phyloP scores from a whole-genome alignment of 2,797 vertebrate species.

The Microctenopoma lineatum region DNA sequence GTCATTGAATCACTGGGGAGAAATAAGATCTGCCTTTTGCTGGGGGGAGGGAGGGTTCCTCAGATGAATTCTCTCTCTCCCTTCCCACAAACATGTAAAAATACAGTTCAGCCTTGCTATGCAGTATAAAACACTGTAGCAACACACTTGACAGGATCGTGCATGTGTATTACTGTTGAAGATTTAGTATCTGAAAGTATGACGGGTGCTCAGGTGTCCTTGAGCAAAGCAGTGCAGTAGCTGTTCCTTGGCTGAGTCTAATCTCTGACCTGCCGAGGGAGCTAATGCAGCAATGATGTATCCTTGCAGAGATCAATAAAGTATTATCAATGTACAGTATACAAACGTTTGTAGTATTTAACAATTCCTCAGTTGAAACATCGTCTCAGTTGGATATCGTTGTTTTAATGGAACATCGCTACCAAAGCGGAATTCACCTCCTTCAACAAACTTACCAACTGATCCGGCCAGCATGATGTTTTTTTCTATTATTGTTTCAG shows the following conservation, averaged over 20 bases:
- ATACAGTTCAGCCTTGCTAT: conserved; percentile 40
- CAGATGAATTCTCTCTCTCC: neutral
- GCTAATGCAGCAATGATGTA: conserved; percentile 1
- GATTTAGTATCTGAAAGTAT: neutral
- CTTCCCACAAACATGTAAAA: conserved; percentile 34
- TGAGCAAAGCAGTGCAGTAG: neutral
- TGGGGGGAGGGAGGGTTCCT: conserved; percentile 1
- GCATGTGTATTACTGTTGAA: neutral
- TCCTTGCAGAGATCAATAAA: conserved; percentile 20
- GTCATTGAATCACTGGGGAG: conserved; percentile 43
- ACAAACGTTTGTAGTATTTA: conserved; percentile 11
- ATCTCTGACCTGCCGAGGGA: conserved; percentile 20
- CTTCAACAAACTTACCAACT: neutral
- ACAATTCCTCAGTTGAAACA: neutral
- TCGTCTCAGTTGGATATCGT: neutral
- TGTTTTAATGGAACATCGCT: neutral
- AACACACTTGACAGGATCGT: neutral
- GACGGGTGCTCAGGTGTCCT: conserved; percentile 5
- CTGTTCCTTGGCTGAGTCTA: conserved; percentile 16
- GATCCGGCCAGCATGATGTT: neutral
- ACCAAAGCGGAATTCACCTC: neutral
- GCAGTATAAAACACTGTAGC: conserved; percentile 7
- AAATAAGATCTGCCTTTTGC: conserved; percentile 54
- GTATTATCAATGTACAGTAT: neutral
- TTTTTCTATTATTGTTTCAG: too few relatives aligned